These are phyloP conservation scores for Tinea pellionella DNA, from an alignment of 2,888 invertebrate genomes.

Conservation along the genomic window DNA sequence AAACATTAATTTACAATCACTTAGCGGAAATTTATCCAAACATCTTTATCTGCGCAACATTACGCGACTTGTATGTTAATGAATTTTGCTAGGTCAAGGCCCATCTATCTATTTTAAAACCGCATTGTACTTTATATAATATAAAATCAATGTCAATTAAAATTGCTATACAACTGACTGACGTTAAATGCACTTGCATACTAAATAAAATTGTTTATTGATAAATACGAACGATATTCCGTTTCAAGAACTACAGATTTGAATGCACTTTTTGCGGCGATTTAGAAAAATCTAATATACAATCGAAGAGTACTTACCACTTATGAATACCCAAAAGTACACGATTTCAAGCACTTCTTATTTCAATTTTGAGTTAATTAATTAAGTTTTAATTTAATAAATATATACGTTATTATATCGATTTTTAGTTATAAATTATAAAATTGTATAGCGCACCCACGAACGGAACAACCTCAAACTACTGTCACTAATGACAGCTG, in stretches of 20 bases:
- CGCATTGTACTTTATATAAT: background rate
- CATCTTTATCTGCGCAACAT: constrained; percentile 3
- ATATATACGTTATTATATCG: background rate
- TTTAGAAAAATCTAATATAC: background rate
- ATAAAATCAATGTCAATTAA: background rate
- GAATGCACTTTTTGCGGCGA: background rate
- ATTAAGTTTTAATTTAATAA: background rate
- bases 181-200: background rate
- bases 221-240: background rate
- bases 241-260: background rate
- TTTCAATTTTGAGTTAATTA: background rate
- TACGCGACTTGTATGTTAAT: background rate
- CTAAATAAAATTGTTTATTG: background rate
- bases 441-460: background rate
- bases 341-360: background rate
- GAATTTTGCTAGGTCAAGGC: constrained; percentile 13
- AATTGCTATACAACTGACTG: background rate
- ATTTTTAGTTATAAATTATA: background rate
- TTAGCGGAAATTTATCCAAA: constrained; percentile 6
- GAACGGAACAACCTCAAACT: background rate
- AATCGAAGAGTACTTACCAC: background rate
- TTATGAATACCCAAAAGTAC: background rate
- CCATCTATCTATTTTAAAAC: constrained; percentile 10
- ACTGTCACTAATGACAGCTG: background rate
- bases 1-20: background rate